Evolutionary conservation across 2,888 invertebrate species (phyloP), one percentile per base, ranked within the genome.

Genomic region (Vannuccia rotundouncinata): DNA sequence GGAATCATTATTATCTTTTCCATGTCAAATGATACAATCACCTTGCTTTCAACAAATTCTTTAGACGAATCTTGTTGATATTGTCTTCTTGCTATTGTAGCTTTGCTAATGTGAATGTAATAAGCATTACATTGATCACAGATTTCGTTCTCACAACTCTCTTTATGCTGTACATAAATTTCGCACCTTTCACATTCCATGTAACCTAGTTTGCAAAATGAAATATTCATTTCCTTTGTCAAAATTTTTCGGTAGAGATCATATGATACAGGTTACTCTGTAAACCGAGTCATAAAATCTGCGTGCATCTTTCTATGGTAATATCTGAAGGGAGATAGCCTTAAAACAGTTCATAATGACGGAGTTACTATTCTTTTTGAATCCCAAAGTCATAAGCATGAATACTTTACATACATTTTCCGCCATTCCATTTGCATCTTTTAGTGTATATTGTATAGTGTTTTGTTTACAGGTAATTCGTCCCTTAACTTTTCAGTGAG

Each of bases 151-250:
- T 60, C 22, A 29, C 45, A 30, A 31, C 28, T 31, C 22, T 28
- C 80, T 25, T 28, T 74, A 66, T 79, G 27, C 60, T 77, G 2
- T 10, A 77, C 45, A 5, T 74, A 74, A 31, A 59, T 31, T 74
- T 59, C 28, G 60, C 82, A 82, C 13, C 13, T 31, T 77, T 82
- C 80, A 60, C 82, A 82, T 74, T 81, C 78, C 45, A 82, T 81
- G 31, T 81, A 30, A 17, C 82, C 80, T 27, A 82, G 76, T 31
- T 82, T 82, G 2, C 80, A 29, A 78, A 82, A 82, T 29, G 82
- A 82, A 25, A 82, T 82, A 27, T 81, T 82, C 79, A 74, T 78
- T n/a, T 79, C 77, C 10, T 29, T 28, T 0, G 66, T 22, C 66
- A 82, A 74, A 1, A 31, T n/a, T 25, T 59, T 59, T 27, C 78